These are phyloP conservation scores for Mesorhabditis sp. DNA, from an alignment of 2,888 invertebrate genomes.

Conservation along the genomic window DNA sequence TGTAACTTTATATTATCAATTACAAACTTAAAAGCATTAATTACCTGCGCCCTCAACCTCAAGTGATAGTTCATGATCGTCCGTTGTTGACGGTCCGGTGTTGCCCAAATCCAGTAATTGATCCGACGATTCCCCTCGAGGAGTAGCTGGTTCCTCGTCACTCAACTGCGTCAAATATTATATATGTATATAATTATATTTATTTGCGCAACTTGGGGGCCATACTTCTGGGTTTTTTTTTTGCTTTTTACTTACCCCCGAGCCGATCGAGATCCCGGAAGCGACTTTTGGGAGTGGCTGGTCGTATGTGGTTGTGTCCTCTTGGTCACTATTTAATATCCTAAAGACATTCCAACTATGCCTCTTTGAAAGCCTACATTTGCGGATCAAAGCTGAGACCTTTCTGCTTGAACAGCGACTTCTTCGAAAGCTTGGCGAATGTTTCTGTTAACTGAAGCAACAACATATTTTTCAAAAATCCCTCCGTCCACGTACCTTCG, in stretches of 20 bases:
- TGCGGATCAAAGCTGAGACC: conserved; percentile 53
- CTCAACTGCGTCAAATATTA: no score
- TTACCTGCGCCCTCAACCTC: conserved; percentile 9
- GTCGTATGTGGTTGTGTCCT: neutral
- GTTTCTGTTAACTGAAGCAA: conserved; percentile 8
- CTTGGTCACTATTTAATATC: neutral
- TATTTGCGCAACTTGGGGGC: no score
- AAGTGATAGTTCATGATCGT: conserved; percentile 13
- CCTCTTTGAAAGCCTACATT: conserved; percentile 26
- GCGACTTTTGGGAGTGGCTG: conserved; percentile 1
- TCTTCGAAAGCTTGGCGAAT: neutral
- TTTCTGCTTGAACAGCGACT: conserved; percentile 28
- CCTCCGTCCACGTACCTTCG: neutral
- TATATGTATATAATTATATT: no score
- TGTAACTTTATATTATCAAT: neutral
- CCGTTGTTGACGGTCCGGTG: conserved; percentile 6
- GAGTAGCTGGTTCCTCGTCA: no score
- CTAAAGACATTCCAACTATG: neutral
- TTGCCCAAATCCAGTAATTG: neutral
- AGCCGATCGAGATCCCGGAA: neutral
- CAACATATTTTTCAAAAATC: neutral
- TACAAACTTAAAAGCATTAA: neutral
- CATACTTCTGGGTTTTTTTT: no score
- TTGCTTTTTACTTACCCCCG: neutral
- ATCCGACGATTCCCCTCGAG: no score